phyloP scores from a whole-genome alignment of 2,888 invertebrate species.

The Drosophila mulleri region DNA sequence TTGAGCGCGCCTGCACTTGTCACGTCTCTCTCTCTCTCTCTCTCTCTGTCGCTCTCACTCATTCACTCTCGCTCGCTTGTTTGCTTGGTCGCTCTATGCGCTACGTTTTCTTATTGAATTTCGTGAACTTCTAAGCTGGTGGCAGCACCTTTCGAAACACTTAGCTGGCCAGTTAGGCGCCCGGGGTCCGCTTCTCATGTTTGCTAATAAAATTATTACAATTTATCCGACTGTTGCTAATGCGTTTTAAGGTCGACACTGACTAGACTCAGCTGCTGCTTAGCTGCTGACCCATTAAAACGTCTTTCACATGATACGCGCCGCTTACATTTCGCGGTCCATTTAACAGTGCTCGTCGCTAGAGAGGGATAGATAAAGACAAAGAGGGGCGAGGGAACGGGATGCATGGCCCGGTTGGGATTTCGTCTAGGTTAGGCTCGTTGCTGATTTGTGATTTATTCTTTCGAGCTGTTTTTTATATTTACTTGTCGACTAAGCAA shows the following conservation, averaged over 20 bases:
- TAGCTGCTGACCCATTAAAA: conserved; percentile 59
- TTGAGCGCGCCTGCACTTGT: conserved; percentile 76
- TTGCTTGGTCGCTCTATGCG: conserved; percentile 10
- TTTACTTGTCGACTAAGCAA: conserved; percentile 57
- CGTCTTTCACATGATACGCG: conserved; percentile 60
- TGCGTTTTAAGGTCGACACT: conserved; percentile 74
- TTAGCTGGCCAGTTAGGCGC: conserved; percentile 43
- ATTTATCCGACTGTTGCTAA: conserved; percentile 70
- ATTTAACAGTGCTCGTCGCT: conserved; percentile 59
- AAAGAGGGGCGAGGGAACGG: not conserved
- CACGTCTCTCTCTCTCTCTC: conserved; percentile 35
- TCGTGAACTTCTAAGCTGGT: conserved; percentile 65
- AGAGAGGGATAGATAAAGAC: not conserved
- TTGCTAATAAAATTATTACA: conserved; percentile 78
- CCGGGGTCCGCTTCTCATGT: conserved; percentile 55
- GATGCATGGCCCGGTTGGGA: not conserved
- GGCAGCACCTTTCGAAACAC: conserved; percentile 68
- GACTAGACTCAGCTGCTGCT: conserved; percentile 11
- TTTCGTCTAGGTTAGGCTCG: conserved; percentile 15
- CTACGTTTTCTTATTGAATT: conserved; percentile 54
- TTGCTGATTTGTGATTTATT: conserved; percentile 68
- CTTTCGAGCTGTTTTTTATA: conserved; percentile 43
- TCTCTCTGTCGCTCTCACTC: conserved; percentile 1
- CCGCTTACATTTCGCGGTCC: conserved; percentile 71
- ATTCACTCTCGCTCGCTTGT: not conserved